Conservation (phyloP, 2,888 invertebrate genomes). For the Zygaena filipendulae region DNA sequence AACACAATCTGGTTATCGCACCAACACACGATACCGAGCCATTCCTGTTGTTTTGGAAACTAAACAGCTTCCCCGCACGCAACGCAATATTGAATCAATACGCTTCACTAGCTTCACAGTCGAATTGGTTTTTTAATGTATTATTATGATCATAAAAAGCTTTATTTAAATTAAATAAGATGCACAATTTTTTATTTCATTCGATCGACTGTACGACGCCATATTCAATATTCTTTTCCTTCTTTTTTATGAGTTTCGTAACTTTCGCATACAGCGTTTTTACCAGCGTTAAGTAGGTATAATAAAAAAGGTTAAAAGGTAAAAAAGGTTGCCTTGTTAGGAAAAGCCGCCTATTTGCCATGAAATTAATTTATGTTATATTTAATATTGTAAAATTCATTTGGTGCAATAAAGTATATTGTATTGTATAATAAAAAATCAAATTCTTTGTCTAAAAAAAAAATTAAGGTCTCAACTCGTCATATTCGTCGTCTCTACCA, state of each 20-base stretch:
- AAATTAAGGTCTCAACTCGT: no score
- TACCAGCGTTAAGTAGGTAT: no score
- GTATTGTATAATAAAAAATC: no score
- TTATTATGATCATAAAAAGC: not conserved
- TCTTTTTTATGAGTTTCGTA: conserved; percentile 25
- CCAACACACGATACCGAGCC: conserved; percentile 39
- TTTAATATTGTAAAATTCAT: no score
- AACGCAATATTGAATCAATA: conserved; percentile 1
- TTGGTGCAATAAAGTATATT: no score
- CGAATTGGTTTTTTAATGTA: conserved; percentile 2
- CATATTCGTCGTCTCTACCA: no score
- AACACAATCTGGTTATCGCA: conserved; percentile 42
- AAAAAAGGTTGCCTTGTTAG: no score
- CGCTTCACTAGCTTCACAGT: conserved; percentile 11
- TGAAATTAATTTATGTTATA: no score
- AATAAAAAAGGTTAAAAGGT: no score
- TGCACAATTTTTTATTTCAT: conserved; percentile 32
- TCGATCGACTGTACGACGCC: conserved; percentile 63
- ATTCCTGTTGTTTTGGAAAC: conserved; percentile 31
- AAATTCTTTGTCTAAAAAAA: no score
- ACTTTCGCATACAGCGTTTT: conserved; percentile 14
- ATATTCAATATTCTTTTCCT: conserved; percentile 64
- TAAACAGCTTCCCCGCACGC: conserved; percentile 27
- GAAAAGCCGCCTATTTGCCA: no score
- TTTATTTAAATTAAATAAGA: conserved; percentile 3